Conservation (phyloP, 2,888 invertebrate genomes). For the Pollenia griseotomentosa region DNA sequence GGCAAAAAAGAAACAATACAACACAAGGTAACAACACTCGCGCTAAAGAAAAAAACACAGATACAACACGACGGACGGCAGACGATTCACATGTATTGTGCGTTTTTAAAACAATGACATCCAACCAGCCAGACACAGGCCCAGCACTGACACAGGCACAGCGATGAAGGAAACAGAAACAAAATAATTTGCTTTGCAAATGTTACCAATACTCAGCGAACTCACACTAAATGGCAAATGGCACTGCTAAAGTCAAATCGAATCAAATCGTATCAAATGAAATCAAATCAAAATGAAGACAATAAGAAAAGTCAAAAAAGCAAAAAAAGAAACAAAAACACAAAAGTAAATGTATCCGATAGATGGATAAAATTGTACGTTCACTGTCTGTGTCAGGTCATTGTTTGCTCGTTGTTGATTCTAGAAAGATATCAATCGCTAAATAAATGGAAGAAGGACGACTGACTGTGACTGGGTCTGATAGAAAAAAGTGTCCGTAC, state of each 20-base stretch:
- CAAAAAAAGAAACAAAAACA: neutral
- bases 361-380: slow-evolving; percentile 51
- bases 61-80: slow-evolving; percentile 39
- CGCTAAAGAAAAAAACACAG: slow-evolving; percentile 47
- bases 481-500: slow-evolving; percentile 84
- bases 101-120: slow-evolving; percentile 56
- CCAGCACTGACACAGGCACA: slow-evolving; percentile 43
- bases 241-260: slow-evolving; percentile 41
- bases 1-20: slow-evolving; percentile 29
- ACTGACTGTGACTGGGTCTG: slow-evolving; percentile 79
- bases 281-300: slow-evolving; percentile 45
- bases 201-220: slow-evolving; percentile 52
- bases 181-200: slow-evolving; percentile 48
- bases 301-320: slow-evolving; percentile 37
- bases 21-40: slow-evolving; percentile 47
- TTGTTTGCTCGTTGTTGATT: slow-evolving; percentile 76
- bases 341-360: slow-evolving; percentile 42
- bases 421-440: slow-evolving; percentile 81
- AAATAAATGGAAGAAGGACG: slow-evolving; percentile 81
- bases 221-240: slow-evolving; percentile 40
- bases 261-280: slow-evolving; percentile 50
- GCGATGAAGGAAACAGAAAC: slow-evolving; percentile 44
- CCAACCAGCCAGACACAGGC: slow-evolving; percentile 43
- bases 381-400: slow-evolving; percentile 70
- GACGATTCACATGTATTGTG: slow-evolving; percentile 52